Evolutionary conservation across 2,113 vertebrate species (phyloP).

Genomic region (Ceyx melanurus): DNA sequence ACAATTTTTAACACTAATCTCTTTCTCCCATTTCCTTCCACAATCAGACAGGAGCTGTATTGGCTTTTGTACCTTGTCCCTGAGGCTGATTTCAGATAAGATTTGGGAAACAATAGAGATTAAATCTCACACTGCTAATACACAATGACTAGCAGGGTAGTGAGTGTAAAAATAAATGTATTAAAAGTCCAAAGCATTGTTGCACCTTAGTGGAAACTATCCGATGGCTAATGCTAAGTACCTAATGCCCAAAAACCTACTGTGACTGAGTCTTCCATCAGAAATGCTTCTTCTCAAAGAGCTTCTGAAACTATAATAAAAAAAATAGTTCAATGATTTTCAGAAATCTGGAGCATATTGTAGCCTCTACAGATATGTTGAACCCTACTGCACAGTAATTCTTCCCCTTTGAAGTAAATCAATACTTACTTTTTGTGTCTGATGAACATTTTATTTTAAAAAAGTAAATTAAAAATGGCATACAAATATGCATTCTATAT

Average conservation of each 20-base stretch:
- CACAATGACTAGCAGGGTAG: not conserved
- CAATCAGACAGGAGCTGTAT: not conserved
- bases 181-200: not conserved
- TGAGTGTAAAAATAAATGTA: not conserved
- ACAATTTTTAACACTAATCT: not conserved
- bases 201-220: not conserved
- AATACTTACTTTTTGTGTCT: not conserved
- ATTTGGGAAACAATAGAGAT: not conserved
- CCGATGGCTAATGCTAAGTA: not conserved
- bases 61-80: not conserved
- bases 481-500: not conserved
- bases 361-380: not conserved
- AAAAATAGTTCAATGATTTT: not conserved
- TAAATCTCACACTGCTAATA: not conserved
- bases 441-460: not conserved
- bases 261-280: not conserved
- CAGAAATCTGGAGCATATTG: not conserved
- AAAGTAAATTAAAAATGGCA: not conserved
- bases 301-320: constrained; percentile 8
- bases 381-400: not conserved
- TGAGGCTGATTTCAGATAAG: not conserved
- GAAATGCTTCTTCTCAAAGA: not conserved
- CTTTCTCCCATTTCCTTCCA: not conserved
- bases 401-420: constrained; percentile 2
- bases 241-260: not conserved